Evolutionary conservation across 2,888 invertebrate species (phyloP).

Genomic region (Clistopyga incitator): DNA sequence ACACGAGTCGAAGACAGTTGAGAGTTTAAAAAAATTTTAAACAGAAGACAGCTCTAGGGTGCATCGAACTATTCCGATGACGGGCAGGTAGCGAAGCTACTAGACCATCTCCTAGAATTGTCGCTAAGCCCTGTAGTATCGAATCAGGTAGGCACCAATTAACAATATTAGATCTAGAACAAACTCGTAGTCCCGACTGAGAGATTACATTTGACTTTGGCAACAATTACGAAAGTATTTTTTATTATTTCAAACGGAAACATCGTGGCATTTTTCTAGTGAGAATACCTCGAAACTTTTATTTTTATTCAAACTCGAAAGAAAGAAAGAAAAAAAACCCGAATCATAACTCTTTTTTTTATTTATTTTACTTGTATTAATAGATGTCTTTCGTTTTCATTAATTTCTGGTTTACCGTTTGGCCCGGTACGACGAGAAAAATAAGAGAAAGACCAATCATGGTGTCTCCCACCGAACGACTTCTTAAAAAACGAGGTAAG

Average conservation of each 20-base stretch:
- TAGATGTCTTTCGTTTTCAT: constrained; percentile 84
- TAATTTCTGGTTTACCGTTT: constrained; percentile 84
- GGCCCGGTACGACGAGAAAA: constrained; percentile 75
- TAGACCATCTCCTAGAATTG: constrained; percentile 64
- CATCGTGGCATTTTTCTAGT: constrained; percentile 1
- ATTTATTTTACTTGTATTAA: constrained; percentile 80
- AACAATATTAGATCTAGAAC: constrained; percentile 53
- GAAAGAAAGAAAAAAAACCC: constrained; percentile 36
- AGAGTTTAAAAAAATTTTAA: not conserved
- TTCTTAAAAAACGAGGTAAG: constrained; percentile 67
- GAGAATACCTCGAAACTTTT: constrained; percentile 59
- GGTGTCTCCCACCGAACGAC: constrained; percentile 71
- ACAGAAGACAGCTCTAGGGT: constrained; percentile 41
- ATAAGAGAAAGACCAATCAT: constrained; percentile 74
- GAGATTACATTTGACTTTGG: constrained; percentile 4
- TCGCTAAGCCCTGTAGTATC: constrained; percentile 58
- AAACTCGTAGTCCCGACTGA: constrained; percentile 14
- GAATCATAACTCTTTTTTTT: constrained; percentile 63
- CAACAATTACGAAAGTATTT: constrained; percentile 7
- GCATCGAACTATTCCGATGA: constrained; percentile 63
- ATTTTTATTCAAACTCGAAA: not conserved
- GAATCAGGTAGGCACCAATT: constrained; percentile 68
- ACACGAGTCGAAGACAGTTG: not conserved
- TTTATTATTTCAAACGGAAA: not conserved
- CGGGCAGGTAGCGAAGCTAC: constrained; percentile 82